Base-by-base conservation (phyloP, 2,888 invertebrate genomes). In the Salticus scenicus region DNA sequence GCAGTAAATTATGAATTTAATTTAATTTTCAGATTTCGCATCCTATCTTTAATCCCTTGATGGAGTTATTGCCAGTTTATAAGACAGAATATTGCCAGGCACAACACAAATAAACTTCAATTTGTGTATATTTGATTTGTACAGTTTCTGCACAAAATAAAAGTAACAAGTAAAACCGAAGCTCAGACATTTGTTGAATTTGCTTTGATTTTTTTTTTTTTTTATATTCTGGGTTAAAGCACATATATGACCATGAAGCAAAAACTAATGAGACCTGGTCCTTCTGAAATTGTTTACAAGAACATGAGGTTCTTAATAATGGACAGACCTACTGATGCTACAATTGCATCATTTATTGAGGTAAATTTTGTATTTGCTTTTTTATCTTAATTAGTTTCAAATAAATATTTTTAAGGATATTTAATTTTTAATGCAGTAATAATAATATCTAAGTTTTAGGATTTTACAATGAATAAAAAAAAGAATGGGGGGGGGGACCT, bases 281-380 rank as follows among this genome's bases (percentile, higher is more conserved):
- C 98, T 90, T 97, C 98, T 90, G 97, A 97, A 93, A 98, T 99
- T 92, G 96, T 96, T 93, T 97, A 95, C 94, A 98, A 98, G 94
- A 96, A 95, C 92, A 96, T 98, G 96, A 95, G 96, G 93, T 99
- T 99, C 94, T 95, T 99, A 91, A 98, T 99, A 92, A 99, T 98
- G 90, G 98, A 99, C 93, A 94, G 98, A 91, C 99, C 99, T 90
- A 96, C 96, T 89, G 98, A 99, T 93, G 94, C 96, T 92, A 97
- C 95, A 91, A 97, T 99, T 92, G 95, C 95, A 91, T 93, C 94
- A 90, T 99, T 97, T 92, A 95, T 98, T 90, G 95, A 97, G 95
- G 98, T 87, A 64, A 78, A 7, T 80, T n/a, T 27, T 5, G 2
- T 69, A 37, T n/a, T n/a, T n/a, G n/a, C n/a, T n/a, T n/a, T n/a